Base-by-base conservation (phyloP, 2,113 vertebrate species). In the Mus musculus region DNA sequence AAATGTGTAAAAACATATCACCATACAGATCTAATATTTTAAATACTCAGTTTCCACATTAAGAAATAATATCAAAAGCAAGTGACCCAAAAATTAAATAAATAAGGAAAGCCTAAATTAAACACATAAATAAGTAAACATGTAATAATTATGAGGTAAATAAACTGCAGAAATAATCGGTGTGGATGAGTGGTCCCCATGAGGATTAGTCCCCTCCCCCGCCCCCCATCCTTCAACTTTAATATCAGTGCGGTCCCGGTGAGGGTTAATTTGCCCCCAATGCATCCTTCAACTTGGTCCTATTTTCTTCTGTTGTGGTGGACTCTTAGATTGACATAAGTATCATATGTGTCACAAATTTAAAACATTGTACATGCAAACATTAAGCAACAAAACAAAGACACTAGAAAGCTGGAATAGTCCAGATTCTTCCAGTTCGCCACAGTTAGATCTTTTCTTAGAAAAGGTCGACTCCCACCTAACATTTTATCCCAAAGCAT, bases 91-190 rank as follows among this genome's bases (percentile, higher is more conserved):
- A 95, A 96, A 95, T 91, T 94, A 97, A 95, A 71, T 96, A 96
- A 87, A n/a, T 92, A 90, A 4, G 59, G 94, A 97, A 95, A 91
- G 24, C 33, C 39, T 95, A 96, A 77, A 61, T 93, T 96, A 85
- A 94, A 96, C 88, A 33, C 87, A 97, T 93, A 97, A 97, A 95
- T 95, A 97, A 97, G 80, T 95, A 95, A 96, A 96, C 87, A 73
- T 67, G 69, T 0, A 93, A 17, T 88, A 86, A 96, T 86, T 95
- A 92, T 17, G 71, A 65, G 73, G 96, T 94, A 92, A 84, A 93
- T 63, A 39, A 93, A 30, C 88, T 90, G 54, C 42, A 93, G 95
- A 95, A 87, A 72, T 59, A 72, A 84, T 90, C 78, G 92, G 49
- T 85, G 42, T 14, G 81, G 26, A 84, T 54, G 19, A 97, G 54